phyloP scores from a whole-genome alignment of 2,888 invertebrate species.

The Mesorhabditis spiculigera region DNA sequence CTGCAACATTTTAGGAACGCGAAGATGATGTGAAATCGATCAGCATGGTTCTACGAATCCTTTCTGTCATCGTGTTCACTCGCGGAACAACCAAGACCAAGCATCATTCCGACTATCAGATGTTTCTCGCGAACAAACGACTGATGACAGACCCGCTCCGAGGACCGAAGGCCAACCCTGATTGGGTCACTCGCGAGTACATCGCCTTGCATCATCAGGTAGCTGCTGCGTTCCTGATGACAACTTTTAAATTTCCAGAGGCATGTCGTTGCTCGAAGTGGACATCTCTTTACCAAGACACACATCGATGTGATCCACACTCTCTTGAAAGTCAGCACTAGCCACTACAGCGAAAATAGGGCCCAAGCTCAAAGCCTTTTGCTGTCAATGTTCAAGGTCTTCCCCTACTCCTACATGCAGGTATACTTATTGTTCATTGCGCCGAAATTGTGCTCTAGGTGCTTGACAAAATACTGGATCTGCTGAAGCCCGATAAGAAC shows the following conservation, averaged over 20 bases:
- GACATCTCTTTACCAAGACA: constrained; percentile 65
- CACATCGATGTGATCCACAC: constrained; percentile 69
- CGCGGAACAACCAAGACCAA: too few relatives aligned
- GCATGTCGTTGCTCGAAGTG: constrained; percentile 58
- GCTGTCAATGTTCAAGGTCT: constrained; percentile 59
- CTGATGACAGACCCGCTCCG: too few relatives aligned
- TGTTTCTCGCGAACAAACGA: too few relatives aligned
- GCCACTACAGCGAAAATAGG: constrained; percentile 68
- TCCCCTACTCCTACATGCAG: constrained; percentile 72
- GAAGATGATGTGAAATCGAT: too few relatives aligned
- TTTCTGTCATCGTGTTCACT: too few relatives aligned
- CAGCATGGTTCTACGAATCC: too few relatives aligned
- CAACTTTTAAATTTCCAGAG: constrained; percentile 48
- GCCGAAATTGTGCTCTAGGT: constrained; percentile 56
- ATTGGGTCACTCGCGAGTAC: constrained; percentile 15
- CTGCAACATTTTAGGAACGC: too few relatives aligned
- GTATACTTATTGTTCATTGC: too few relatives aligned
- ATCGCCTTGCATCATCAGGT: constrained; percentile 25
- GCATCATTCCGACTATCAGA: too few relatives aligned
- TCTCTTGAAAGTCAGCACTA: constrained; percentile 69
- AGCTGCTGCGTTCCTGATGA: too few relatives aligned
- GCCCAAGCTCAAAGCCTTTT: constrained; percentile 31
- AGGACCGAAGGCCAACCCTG: too few relatives aligned
- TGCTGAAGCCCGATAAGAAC: constrained; percentile 65
- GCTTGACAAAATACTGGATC: constrained; percentile 68